These are phyloP conservation scores for Hypolimnas misippus DNA, from an alignment of 2,888 invertebrate genomes.

Conservation along the genomic window DNA sequence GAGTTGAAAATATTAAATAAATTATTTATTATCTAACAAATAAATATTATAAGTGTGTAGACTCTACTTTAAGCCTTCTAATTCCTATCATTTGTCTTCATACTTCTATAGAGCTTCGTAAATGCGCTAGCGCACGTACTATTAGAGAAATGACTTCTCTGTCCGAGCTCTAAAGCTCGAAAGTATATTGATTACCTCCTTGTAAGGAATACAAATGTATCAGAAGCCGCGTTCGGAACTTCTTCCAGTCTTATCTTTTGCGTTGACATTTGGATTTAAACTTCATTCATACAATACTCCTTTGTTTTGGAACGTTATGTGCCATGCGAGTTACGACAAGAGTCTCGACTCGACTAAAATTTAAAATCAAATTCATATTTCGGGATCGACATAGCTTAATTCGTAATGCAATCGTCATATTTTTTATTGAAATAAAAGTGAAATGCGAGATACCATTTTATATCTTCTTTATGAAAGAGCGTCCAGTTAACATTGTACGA, in stretches of 20 bases:
- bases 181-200: slow-evolving; percentile 81
- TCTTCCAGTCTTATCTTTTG: slow-evolving; percentile 66
- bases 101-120: slow-evolving; percentile 5
- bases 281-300: slow-evolving; percentile 50
- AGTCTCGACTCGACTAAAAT: neutral
- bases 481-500: slow-evolving; percentile 57
- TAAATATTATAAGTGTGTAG: no score
- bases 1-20: neutral
- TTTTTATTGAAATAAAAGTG: slow-evolving; percentile 32
- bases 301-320: slow-evolving; percentile 12
- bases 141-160: slow-evolving; percentile 65
- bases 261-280: slow-evolving; percentile 73
- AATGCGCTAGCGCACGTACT: slow-evolving; percentile 53
- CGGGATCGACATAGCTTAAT: slow-evolving; percentile 3
- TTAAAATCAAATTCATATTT: slow-evolving; percentile 15
- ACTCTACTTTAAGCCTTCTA: no score
- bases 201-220: slow-evolving; percentile 82
- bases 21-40: no score
- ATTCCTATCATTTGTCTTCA: neutral
- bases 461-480: slow-evolving; percentile 51
- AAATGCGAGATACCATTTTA: slow-evolving; percentile 49
- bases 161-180: slow-evolving; percentile 61
- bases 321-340: no score
- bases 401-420: slow-evolving; percentile 12
- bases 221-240: slow-evolving; percentile 68